Evolutionary conservation across 1,140 invertebrate species (phyloP), one percentile per base, ranked within the genome.

Genomic region (Heliconius congener): DNA sequence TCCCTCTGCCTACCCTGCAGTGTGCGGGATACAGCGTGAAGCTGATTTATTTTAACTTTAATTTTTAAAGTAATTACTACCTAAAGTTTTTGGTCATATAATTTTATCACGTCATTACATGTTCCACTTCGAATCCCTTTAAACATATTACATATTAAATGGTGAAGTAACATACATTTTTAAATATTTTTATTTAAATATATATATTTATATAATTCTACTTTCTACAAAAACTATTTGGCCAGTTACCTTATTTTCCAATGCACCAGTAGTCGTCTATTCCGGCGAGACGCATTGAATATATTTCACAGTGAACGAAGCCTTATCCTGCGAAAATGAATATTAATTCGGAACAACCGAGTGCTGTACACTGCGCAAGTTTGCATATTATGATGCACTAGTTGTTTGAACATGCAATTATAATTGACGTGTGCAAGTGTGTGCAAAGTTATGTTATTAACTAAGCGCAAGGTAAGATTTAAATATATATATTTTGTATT

Each of bases 241-340:
- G 60, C 11, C n/a, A 57, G 55, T 66, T 66, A 66, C 60, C 2
- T 27, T 30, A 66, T 30, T 66, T 16, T 30, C 16, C 60, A 27
- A 27, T 16, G 27, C 16, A 30, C 60, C 27, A 66, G 55, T 27
- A 66, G 60, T 30, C 23, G 27, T 66, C 0, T 66, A 66, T 6
- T 66, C 60, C 60, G 23, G 60, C 60, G 60, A 66, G 60, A 66
- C 60, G 60, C 60, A 66, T 66, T 66, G 60, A 30, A 66, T 66
- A 66, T 66, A 66, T 66, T 66, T 66, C 60, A 66, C 60, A 66
- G 60, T 13, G 60, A 66, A 66, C 23, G 60, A 66, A 66, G 60
- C 60, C 23, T 66, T 66, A 66, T 66, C 60, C 60, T 66, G 60
- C 60, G n/a, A 66, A 66, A 66, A 66, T 66, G 60, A 66, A 66